These are phyloP conservation scores for Stomatorhinus walkeri DNA, from an alignment of 2,797 vertebrate species.

Conservation along the genomic window DNA sequence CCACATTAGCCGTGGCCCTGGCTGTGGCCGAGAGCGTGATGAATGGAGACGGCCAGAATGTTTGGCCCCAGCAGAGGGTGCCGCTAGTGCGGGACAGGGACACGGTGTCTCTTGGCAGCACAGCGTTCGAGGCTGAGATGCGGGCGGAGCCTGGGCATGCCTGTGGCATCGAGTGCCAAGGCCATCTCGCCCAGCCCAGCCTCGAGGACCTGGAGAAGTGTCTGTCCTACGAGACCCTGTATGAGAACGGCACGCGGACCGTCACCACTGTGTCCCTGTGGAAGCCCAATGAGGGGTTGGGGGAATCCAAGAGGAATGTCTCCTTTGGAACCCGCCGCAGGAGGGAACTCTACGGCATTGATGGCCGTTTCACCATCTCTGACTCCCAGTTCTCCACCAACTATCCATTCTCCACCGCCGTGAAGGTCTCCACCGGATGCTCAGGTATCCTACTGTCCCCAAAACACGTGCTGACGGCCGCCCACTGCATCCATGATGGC, in stretches of 20 bases:
- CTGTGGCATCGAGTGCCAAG: slow-evolving; percentile 92
- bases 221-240: slow-evolving; percentile 89
- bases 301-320: slow-evolving; percentile 36
- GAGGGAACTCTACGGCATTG: slow-evolving; percentile 84
- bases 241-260: slow-evolving; percentile 85
- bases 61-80: slow-evolving; percentile 77
- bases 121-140: slow-evolving; percentile 73
- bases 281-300: slow-evolving; percentile 27
- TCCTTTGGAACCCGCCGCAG: slow-evolving; percentile 55
- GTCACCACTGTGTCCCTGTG: slow-evolving; percentile 66
- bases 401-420: slow-evolving; percentile 85
- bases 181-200: slow-evolving; percentile 62
- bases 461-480: slow-evolving; percentile 85
- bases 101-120: slow-evolving; percentile 70
- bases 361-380: slow-evolving; percentile 89
- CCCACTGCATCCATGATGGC: slow-evolving; percentile 89
- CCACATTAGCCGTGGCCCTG: slow-evolving; percentile 52
- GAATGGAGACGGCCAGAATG: slow-evolving; percentile 65
- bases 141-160: slow-evolving; percentile 57
- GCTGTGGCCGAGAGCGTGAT: slow-evolving; percentile 51
- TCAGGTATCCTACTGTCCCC: slow-evolving; percentile 85
- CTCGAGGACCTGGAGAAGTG: slow-evolving; percentile 73
- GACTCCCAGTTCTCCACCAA: slow-evolving; percentile 81
- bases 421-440: slow-evolving; percentile 92
- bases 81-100: slow-evolving; percentile 73